Evolutionary conservation across 2,888 invertebrate species (phyloP), one percentile per base, ranked within the genome.

Genomic region (Drosophila anceps): DNA sequence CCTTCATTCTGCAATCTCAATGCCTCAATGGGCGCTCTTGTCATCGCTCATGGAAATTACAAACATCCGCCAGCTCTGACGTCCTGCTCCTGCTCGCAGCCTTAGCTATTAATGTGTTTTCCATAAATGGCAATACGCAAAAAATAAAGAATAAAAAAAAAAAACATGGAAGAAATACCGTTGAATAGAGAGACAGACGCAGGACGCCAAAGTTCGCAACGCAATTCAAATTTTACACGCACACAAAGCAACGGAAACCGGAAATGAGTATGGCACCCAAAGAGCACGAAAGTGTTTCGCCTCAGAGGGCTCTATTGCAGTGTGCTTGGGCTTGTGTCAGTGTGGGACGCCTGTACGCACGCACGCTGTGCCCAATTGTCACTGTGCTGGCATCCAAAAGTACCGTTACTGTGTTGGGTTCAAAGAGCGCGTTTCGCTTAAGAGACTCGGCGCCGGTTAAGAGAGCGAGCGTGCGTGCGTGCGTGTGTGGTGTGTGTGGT

Each of bases 241-340:
- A 89, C 91, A 82, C 90, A 88, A 84, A 89, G 88, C 73, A 84
- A 77, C 91, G 91, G 91, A 91, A 91, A 84, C 89, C 90, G 91
- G 92, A 91, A 90, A 91, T 92, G 91, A 83, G 89, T 82, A 90
- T 90, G 85, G 85, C 84, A 80, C 73, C 82, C 84, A 69, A 68
- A 72, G 78, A 76, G 77, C 63, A 69, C 76, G 51, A 43, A 66
- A 76, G 62, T 75, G 76, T 55, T 41, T 61, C 61, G 58, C 73
- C 54, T 78, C 53, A 33, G 64, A 59, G 70, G 54, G 20, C 71
- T 71, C 73, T 50, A 50, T 62, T 69, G 62, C 53, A 72, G 35
- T 37, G 29, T 20, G n/a, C n/a, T n/a, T n/a, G n/a, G n/a, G 59
- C 43, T 43, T 35, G 37, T 68, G 70, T 51, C 31, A 58, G 43